phyloP scores from a whole-genome alignment of 2,113 vertebrate species.

The Psittacus erithacus region DNA sequence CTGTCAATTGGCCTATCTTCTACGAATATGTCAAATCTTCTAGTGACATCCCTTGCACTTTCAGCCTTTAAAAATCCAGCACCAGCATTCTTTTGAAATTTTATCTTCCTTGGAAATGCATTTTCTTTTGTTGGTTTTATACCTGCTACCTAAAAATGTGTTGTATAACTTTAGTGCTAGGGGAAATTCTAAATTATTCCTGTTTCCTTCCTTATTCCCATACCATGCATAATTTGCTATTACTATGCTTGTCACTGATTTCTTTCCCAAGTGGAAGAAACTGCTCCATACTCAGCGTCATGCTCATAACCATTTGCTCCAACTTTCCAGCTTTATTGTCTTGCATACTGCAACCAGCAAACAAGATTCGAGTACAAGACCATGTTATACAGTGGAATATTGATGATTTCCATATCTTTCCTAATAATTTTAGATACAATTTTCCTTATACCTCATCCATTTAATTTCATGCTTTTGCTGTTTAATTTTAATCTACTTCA shows the following conservation, averaged over 20 bases:
- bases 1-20: background rate
- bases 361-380: accelerated
- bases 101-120: background rate
- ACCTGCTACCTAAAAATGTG: background rate
- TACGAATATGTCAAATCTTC: background rate
- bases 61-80: background rate
- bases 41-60: background rate
- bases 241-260: background rate
- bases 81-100: background rate
- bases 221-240: background rate
- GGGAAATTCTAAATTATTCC: background rate
- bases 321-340: background rate
- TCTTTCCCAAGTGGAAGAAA: background rate
- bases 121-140: background rate
- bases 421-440: background rate
- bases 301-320: background rate
- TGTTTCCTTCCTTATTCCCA: background rate
- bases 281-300: background rate
- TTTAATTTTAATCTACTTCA: background rate
- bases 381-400: background rate
- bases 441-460: background rate
- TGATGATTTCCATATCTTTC: background rate
- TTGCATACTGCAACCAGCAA: background rate
- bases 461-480: background rate
- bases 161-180: background rate